phyloP scores from a whole-genome alignment of 2,797 vertebrate genomes.

The Pitangus sulphuratus region DNA sequence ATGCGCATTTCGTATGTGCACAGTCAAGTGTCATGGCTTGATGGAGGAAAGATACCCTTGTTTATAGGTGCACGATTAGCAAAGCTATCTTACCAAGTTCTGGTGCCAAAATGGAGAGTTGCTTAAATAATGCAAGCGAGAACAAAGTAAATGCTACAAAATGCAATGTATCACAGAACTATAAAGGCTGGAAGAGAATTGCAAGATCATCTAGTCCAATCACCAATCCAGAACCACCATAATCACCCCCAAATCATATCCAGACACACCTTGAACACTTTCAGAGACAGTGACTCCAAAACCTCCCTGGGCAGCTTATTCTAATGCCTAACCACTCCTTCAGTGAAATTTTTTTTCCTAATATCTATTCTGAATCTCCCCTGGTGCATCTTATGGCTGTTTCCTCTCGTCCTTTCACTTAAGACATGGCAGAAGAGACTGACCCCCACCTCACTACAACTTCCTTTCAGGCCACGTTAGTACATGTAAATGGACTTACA shows the following conservation, averaged over 20 bases:
- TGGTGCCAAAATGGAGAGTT: neutral
- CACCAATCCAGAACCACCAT: no score
- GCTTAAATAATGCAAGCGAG: neutral
- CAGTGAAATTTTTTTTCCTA: neutral
- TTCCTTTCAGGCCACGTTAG: neutral
- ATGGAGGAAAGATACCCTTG: neutral
- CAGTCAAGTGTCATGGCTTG: neutral
- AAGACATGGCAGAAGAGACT: neutral
- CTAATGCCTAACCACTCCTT: neutral
- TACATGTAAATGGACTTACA: neutral
- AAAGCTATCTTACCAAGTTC: neutral
- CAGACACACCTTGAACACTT: neutral
- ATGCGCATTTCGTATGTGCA: neutral
- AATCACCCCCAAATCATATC: neutral
- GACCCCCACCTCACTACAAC: neutral
- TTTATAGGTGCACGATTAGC: neutral
- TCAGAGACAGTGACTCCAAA: neutral
- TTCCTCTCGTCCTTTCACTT: neutral
- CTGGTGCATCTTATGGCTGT: neutral
- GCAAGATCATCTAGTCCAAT: neutral
- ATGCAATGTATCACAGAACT: neutral
- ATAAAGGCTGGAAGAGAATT: neutral
- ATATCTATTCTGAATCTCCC: neutral
- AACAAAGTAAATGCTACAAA: neutral
- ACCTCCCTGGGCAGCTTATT: neutral